Evolutionary conservation across 2,888 invertebrate genomes (phyloP), one percentile per base, ranked within the genome.

Genomic region (Leucania comma): DNA sequence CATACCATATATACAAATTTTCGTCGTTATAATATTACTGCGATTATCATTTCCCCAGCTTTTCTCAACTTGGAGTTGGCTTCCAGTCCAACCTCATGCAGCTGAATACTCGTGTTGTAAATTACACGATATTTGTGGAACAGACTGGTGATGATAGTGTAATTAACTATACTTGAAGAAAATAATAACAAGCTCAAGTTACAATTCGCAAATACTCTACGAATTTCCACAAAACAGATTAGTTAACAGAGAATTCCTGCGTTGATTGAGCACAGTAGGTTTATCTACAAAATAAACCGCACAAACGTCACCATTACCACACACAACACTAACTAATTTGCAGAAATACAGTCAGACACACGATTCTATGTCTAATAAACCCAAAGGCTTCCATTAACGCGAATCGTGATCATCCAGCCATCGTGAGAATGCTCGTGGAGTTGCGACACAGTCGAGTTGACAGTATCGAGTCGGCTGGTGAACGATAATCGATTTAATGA

Each of bases 401-500:
- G 56, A 68, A 62, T 80, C 78, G 78, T 79, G 78, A 75, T 59
- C 65, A 71, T 79, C 68, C 17, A 42, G 54, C 63, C 42, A 65
- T 75, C 75, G 79, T 80, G 79, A 65, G 80, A 68, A 69, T 78
- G 63, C 61, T 51, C 72, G 60, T 61, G 62, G 66, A 63, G 66
- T 80, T 76, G 80, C 69, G 68, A 80, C 80, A 79, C 42, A 50
- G 62, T 68, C 67, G 67, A 68, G 67, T 71, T 78, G 72, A 76
- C 68, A 67, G 66, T 77, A 84, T 86, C 77, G 83, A 86, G 80
- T 85, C 53, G 74, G 58, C 56, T 59, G 63, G 63, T 63, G 67
- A 67, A 68, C 79, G 78, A 80, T 84, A 85, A 86, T 86, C 86
- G 83, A 86, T 87, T 69, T 84, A 83, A 85, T 79, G 69, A 78